These are phyloP conservation scores for Garrulus glandarius DNA, from an alignment of 2,797 vertebrate genomes.

Conservation along the genomic window DNA sequence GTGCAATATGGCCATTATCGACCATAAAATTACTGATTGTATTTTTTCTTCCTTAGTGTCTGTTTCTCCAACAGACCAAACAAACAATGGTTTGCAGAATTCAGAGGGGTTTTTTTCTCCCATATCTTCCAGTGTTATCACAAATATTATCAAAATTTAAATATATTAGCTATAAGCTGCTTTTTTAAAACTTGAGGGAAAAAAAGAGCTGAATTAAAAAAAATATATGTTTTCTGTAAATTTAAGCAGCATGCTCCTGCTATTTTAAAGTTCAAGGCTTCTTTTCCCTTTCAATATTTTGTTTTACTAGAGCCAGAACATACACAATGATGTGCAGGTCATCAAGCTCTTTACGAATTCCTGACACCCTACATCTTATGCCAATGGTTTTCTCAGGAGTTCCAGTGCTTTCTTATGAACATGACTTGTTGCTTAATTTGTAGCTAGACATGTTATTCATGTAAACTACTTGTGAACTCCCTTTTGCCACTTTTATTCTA, in stretches of 20 bases:
- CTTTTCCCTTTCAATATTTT: background rate
- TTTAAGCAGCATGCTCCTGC: background rate
- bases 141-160: background rate
- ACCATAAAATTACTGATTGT: background rate
- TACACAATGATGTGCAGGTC: background rate
- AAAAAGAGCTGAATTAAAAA: background rate
- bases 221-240: background rate
- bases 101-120: background rate
- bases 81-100: background rate
- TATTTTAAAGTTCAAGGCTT: background rate
- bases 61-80: background rate
- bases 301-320: background rate
- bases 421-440: background rate
- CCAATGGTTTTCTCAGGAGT: background rate
- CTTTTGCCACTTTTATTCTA: background rate
- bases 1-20: background rate
- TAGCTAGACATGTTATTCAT: background rate
- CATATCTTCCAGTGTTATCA: background rate
- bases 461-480: background rate
- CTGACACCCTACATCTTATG: background rate
- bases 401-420: background rate
- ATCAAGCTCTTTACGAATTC: background rate
- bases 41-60: background rate
- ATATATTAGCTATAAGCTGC: fast-evolving
- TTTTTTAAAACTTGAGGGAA: background rate